A percentile compares a stretch with the other conserved stretches of the same genome.
Conservation (phyloP, 2,888 invertebrate species). For the Boloria selene region DNA sequence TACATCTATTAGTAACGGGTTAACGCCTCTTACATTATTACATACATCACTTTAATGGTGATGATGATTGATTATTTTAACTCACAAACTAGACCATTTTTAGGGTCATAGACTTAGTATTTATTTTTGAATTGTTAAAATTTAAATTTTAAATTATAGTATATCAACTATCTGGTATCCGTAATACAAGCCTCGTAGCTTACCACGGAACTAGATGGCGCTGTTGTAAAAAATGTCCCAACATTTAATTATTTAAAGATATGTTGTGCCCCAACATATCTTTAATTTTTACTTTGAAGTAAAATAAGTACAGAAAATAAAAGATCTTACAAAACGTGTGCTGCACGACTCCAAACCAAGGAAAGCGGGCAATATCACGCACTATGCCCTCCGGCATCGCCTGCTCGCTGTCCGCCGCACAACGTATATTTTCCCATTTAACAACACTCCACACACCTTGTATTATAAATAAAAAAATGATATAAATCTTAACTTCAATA, state of each 20-base stretch:
- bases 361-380: slow-evolving; percentile 55
- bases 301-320: not conserved
- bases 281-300: not conserved
- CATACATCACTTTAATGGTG: slow-evolving; percentile 23
- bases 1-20: slow-evolving; percentile 18
- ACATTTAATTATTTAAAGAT: no score
- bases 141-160: no score
- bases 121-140: no score
- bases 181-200: no score
- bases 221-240: no score
- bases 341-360: slow-evolving; percentile 65
- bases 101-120: no score
- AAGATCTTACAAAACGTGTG: slow-evolving; percentile 57
- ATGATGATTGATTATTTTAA: slow-evolving; percentile 17
- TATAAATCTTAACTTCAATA: not conserved
- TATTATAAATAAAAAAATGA: not conserved
- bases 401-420: slow-evolving; percentile 51
- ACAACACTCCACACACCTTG: slow-evolving; percentile 20
- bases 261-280: no score
- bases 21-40: slow-evolving; percentile 13
- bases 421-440: slow-evolving; percentile 50
- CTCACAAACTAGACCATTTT: not conserved
- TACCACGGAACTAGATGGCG: no score
- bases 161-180: no score
- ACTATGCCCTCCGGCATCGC: slow-evolving; percentile 49